Conservation (phyloP, 2,113 vertebrate genomes). For the Microcebus lehilahytsara region DNA sequence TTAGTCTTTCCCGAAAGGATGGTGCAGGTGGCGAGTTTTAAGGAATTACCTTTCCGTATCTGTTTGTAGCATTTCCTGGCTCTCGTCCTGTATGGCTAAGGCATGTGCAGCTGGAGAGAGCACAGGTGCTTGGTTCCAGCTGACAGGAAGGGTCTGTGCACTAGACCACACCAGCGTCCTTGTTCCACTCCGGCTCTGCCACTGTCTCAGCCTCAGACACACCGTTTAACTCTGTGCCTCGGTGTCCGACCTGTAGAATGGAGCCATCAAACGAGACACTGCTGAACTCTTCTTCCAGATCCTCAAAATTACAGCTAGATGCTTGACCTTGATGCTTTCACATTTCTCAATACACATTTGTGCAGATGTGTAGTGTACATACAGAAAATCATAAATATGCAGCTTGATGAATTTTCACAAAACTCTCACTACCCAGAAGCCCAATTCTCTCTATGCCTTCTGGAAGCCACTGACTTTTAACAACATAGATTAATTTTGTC, state of each 20-base stretch:
- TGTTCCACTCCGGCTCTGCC: not conserved
- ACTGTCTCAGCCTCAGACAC: not conserved
- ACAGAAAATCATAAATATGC: not conserved
- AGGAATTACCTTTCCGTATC: not conserved
- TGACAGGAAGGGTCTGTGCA: not conserved
- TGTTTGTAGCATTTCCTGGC: not conserved
- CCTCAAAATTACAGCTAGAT: not conserved
- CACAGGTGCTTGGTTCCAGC: not conserved
- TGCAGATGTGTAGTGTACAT: not conserved
- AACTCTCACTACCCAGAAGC: not conserved
- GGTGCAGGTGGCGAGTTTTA: not conserved
- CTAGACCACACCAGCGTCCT: fast-evolving
- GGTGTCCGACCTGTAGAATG: not conserved
- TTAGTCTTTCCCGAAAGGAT: not conserved
- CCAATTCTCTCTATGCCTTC: not conserved
- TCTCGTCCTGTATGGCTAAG: not conserved
- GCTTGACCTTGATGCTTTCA: not conserved
- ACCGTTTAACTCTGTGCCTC: not conserved
- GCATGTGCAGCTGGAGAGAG: not conserved
- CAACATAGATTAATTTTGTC: not conserved
- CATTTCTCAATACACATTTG: not conserved
- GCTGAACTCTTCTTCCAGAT: not conserved
- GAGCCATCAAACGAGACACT: no score
- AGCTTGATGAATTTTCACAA: not conserved
- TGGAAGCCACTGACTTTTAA: not conserved